Conservation (phyloP, 2,113 vertebrate species). For the Butorides virescens region DNA sequence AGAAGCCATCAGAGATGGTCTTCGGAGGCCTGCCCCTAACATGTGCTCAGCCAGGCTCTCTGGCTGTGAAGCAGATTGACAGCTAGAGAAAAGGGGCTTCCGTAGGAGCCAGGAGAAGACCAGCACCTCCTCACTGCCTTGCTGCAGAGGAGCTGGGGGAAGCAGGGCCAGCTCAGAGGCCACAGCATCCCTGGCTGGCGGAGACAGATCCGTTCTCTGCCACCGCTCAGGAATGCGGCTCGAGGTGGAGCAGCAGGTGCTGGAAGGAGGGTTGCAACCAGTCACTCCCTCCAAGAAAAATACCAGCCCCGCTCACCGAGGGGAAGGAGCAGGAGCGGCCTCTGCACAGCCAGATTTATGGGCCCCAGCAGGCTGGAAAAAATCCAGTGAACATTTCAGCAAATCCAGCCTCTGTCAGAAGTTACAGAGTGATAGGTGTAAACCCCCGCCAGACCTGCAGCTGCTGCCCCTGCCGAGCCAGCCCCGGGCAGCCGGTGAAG, state of each 20-base stretch:
- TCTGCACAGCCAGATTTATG: slow-evolving; percentile 55
- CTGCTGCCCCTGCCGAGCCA: slow-evolving; percentile 8
- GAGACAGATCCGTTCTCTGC: not conserved
- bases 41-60: not conserved
- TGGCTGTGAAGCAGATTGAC: not conserved
- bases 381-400: slow-evolving; percentile 61
- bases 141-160: not conserved
- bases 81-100: not conserved
- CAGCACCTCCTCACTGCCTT: not conserved
- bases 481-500: not conserved
- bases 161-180: not conserved
- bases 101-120: not conserved
- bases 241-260: slow-evolving; percentile 55
- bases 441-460: not conserved
- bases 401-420: slow-evolving; percentile 49
- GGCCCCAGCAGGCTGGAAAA: slow-evolving; percentile 46
- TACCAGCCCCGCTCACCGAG: not conserved
- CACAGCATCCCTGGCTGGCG: not conserved
- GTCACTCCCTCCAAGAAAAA: slow-evolving; percentile 66
- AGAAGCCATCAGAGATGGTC: not conserved
- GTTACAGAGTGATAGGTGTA: slow-evolving; percentile 50
- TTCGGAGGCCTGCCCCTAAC: not conserved
- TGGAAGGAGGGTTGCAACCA: slow-evolving; percentile 10
- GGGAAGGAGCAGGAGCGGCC: slow-evolving; percentile 37
- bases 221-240: slow-evolving; percentile 34